Conservation (phyloP, 2,113 vertebrate species). For the Calonectris borealis region DNA sequence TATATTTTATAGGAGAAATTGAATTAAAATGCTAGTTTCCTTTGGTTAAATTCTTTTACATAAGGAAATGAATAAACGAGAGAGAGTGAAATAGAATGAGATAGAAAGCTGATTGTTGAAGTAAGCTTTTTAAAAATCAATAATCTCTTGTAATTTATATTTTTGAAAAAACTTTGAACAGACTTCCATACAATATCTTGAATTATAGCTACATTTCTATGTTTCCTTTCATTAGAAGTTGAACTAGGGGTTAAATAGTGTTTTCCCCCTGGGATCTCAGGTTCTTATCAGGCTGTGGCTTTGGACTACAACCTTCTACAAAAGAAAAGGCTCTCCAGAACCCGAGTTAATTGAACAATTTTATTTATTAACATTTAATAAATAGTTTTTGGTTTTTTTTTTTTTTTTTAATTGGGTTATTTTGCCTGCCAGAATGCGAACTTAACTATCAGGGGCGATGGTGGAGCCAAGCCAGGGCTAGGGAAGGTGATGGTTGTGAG, state of each 20-base stretch:
- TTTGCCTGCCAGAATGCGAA: background rate
- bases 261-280: background rate
- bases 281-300: background rate
- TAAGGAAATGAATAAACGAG: slow-evolving; percentile 82
- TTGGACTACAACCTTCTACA: background rate
- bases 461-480: background rate
- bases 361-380: background rate
- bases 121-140: slow-evolving; percentile 82
- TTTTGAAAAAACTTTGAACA: slow-evolving; percentile 74
- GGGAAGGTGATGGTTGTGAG: background rate
- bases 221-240: slow-evolving; percentile 70
- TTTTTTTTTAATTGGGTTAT: background rate
- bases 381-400: background rate
- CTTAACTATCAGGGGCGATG: background rate
- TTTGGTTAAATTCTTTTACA: slow-evolving; percentile 85
- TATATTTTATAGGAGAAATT: slow-evolving; percentile 84
- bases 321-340: background rate
- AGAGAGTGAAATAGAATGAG: slow-evolving; percentile 66
- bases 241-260: slow-evolving; percentile 65
- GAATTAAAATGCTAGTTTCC: slow-evolving; percentile 85
- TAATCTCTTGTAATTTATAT: slow-evolving; percentile 80
- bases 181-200: slow-evolving; percentile 68
- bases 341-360: background rate
- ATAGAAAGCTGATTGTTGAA: slow-evolving; percentile 77
- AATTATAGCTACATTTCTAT: slow-evolving; percentile 69